Conservation (phyloP, 64 coral and sea anemone species). For the Actinia tenebrosa region DNA sequence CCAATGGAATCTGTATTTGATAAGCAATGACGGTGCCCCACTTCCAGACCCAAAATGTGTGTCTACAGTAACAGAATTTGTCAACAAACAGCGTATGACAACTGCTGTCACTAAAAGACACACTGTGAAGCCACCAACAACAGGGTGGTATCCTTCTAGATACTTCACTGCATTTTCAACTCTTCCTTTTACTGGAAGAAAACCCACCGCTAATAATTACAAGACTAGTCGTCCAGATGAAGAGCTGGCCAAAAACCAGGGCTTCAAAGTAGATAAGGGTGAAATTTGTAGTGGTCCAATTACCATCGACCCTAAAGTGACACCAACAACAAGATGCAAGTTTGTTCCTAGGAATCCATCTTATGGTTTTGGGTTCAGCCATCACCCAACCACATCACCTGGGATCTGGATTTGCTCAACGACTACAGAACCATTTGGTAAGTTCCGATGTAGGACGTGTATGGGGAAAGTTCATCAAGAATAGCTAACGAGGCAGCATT, state of each 20-base stretch:
- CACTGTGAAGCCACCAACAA: not conserved
- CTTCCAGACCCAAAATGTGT: not conserved
- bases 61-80: not conserved
- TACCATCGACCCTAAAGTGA: not conserved
- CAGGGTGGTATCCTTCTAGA: not conserved
- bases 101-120: not conserved
- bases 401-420: not conserved
- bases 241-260: not conserved
- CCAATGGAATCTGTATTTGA: constrained; percentile 16
- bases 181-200: not conserved
- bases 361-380: not conserved
- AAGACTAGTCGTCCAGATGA: not conserved
- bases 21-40: not conserved
- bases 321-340: not conserved
- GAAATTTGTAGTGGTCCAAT: not conserved
- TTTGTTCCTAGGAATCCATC: not conserved
- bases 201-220: not conserved
- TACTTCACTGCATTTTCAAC: not conserved
- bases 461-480: no score
- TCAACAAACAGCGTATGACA: not conserved
- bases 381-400: not conserved
- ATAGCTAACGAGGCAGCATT: no score
- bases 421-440: not conserved
- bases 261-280: not conserved
- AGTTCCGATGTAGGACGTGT: not conserved